These are phyloP conservation scores for Cryptus viduatorius DNA, from an alignment of 2,888 invertebrate species.

Conservation along the genomic window DNA sequence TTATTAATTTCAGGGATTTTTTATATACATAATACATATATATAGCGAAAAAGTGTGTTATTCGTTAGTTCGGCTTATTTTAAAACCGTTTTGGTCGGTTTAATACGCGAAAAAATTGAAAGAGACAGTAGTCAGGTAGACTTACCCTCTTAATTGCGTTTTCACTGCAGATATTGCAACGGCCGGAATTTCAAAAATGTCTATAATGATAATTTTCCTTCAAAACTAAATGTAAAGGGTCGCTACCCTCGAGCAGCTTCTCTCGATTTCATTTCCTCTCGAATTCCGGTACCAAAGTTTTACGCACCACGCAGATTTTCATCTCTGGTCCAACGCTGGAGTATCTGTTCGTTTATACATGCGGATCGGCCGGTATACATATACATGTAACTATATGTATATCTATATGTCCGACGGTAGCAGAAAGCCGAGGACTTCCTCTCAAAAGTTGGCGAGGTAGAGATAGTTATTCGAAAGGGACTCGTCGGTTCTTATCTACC, in stretches of 20 bases:
- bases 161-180: neutral
- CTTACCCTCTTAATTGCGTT: neutral
- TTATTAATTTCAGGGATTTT: too few species aligned
- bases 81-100: too few species aligned
- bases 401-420: neutral
- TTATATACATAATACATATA: too few species aligned
- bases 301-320: constrained; percentile 23
- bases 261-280: neutral
- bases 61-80: too few species aligned
- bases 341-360: neutral
- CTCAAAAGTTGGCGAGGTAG: constrained; percentile 35
- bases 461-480: constrained; percentile 44
- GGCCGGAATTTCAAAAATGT: neutral
- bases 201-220: neutral
- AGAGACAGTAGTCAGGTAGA: too few species aligned
- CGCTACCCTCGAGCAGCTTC: neutral
- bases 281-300: constrained; percentile 2
- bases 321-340: constrained; percentile 6
- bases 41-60: too few species aligned
- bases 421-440: constrained; percentile 20
- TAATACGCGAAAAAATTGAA: too few species aligned
- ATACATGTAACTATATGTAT: neutral
- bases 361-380: neutral
- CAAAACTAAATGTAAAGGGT: neutral
- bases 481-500: constrained; percentile 49